Conservation (phyloP, 2,797 vertebrate genomes). For the Dipus sagitta region DNA sequence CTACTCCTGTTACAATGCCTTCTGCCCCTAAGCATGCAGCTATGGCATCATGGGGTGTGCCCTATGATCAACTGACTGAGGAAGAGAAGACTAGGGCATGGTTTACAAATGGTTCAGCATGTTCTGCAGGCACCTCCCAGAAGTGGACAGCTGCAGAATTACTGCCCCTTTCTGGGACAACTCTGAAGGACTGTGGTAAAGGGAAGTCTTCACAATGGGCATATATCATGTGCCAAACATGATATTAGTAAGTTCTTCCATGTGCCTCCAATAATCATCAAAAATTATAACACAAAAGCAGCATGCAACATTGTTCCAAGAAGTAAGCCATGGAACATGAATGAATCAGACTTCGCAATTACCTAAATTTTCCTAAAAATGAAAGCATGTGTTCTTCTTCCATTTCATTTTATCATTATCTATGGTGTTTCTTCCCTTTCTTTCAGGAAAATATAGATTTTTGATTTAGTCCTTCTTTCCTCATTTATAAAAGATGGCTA, state of each 20-base stretch:
- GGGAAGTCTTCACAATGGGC: no score
- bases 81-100: no score
- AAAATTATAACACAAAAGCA: slow-evolving; percentile 13
- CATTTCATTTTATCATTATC: not conserved
- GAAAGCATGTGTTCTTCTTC: not conserved
- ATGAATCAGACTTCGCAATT: slow-evolving; percentile 37
- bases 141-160: no score
- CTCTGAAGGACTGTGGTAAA: no score
- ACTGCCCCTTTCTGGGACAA: no score
- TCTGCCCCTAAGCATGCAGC: no score
- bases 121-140: no score
- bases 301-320: not conserved
- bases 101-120: no score
- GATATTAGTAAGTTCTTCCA: slow-evolving; percentile 18
- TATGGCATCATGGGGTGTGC: no score
- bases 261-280: slow-evolving; percentile 27
- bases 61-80: no score
- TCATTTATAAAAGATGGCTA: not conserved
- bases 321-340: not conserved
- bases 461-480: not conserved
- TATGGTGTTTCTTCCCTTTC: not conserved
- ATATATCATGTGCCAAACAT: slow-evolving; percentile 7
- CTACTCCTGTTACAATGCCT: no score
- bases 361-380: not conserved
- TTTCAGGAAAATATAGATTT: not conserved